Conservation (phyloP, 2,888 invertebrate genomes). For the Apodemia hepburni region DNA sequence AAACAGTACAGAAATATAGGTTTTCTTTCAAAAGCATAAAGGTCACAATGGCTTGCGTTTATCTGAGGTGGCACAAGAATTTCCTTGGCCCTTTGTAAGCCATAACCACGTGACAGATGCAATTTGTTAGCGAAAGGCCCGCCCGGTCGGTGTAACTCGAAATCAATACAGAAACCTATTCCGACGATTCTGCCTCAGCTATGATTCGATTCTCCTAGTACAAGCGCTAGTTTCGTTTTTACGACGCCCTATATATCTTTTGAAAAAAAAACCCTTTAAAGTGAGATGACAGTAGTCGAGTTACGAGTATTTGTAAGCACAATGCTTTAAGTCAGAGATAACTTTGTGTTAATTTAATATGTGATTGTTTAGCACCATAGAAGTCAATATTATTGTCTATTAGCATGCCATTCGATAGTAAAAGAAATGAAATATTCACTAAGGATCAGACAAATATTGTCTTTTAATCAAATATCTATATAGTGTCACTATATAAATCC, state of each 20-base stretch:
- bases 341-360: no score
- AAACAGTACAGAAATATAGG: constrained; percentile 14
- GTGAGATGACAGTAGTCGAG: no score
- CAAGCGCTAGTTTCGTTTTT: neutral
- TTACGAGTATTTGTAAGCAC: no score
- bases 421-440: no score
- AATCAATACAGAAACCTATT: constrained; percentile 30
- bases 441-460: no score
- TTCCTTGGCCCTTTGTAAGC: constrained; percentile 17
- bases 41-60: constrained; percentile 10
- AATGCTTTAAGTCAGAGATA: no score
- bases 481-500: no score
- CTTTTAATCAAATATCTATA: no score
- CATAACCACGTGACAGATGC: constrained; percentile 29
- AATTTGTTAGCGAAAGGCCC: constrained; percentile 26
- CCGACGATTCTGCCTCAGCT: constrained; percentile 20
- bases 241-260: neutral
- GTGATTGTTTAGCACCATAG: no score
- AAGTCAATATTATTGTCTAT: no score
- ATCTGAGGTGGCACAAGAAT: constrained; percentile 8
- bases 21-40: constrained; percentile 1
- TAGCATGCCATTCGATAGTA: no score
- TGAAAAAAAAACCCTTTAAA: no score
- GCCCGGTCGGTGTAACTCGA: constrained; percentile 27
- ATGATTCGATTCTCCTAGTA: neutral